Percentiles rank a stretch among this genome's conserved stretches.
phyloP scores from a whole-genome alignment of 2,113 vertebrate genomes.

The Syrmaticus mikado region DNA sequence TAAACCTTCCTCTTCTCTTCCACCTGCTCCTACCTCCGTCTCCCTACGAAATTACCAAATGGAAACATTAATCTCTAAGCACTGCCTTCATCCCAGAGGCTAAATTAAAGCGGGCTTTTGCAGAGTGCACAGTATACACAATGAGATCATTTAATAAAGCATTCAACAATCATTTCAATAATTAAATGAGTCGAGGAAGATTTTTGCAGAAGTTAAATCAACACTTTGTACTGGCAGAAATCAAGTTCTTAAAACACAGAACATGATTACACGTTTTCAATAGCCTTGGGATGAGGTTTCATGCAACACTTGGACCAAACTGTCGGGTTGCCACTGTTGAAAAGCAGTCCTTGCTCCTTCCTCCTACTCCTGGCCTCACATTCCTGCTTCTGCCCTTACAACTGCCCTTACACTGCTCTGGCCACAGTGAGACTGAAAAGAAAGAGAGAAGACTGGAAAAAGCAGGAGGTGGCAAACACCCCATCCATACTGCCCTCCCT shows the following conservation, averaged over 20 bases:
- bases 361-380: background rate
- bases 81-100: background rate
- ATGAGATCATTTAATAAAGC: background rate
- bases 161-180: background rate
- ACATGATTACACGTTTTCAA: background rate
- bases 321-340: background rate
- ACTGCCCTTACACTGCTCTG: background rate
- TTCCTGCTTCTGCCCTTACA: background rate
- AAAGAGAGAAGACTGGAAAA: background rate
- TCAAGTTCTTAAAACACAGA: background rate
- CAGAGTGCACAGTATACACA: background rate
- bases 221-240: background rate
- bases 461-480: background rate
- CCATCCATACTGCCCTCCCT: background rate
- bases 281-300: background rate
- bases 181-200: background rate
- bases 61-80: background rate
- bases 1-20: background rate
- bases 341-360: background rate
- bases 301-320: background rate
- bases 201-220: background rate
- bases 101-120: conserved; percentile 5
- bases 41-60: conserved; percentile 19
- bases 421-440: no score
- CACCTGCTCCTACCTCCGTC: background rate